phyloP scores from a whole-genome alignment of 1,140 invertebrate species.

The Homarus americanus region DNA sequence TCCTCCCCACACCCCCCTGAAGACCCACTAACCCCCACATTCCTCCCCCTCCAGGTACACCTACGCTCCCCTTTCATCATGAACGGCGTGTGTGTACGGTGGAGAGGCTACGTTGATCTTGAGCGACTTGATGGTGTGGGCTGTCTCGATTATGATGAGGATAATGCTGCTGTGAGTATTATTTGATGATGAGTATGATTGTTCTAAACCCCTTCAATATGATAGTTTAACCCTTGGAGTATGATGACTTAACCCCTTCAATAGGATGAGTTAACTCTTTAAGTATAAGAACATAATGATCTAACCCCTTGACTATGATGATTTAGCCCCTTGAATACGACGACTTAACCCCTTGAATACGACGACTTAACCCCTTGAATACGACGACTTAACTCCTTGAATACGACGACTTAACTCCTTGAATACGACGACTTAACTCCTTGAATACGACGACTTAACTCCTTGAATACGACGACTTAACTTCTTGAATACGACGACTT shows the following conservation, averaged over 20 bases:
- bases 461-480: no score
- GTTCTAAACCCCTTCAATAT: no score
- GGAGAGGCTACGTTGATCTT: constrained; percentile 95
- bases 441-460: no score
- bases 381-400: no score
- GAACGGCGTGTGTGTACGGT: constrained; percentile 98
- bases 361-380: not conserved
- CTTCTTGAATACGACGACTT: no score
- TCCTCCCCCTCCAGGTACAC: constrained; percentile 85
- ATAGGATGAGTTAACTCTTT: no score
- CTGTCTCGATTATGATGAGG: constrained; percentile 95
- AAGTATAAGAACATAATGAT: no score
- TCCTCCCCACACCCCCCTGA: no score
- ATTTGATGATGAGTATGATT: not conserved
- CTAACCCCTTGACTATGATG: no score
- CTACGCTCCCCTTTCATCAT: constrained; percentile 95
- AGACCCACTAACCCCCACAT: no score
- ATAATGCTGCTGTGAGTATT: constrained; percentile 82
- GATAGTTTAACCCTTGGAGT: not conserved
- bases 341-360: not conserved
- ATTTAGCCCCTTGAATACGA: not conserved
- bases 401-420: not conserved
- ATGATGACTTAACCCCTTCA: not conserved
- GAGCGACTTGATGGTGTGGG: constrained; percentile 95
- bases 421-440: not conserved